Conservation (phyloP, 2,113 vertebrate species). For the Myodes glareolus region DNA sequence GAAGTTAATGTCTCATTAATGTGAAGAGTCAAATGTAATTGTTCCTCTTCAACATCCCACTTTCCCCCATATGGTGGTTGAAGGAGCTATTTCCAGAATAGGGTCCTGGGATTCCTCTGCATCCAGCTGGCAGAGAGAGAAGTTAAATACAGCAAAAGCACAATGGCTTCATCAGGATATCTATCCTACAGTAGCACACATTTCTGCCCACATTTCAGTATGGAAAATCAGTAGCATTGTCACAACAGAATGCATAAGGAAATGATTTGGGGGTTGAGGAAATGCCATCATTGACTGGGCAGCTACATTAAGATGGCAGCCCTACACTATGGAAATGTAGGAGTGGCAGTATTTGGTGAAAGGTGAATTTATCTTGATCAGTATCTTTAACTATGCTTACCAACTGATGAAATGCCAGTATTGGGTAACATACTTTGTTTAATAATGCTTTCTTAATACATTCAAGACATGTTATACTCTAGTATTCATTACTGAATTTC, state of each 20-base stretch:
- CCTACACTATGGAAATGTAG: neutral
- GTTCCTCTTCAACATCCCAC: neutral
- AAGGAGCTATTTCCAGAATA: neutral
- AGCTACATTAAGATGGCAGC: neutral
- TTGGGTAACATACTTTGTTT: neutral
- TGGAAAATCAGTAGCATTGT: neutral
- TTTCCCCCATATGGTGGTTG: neutral
- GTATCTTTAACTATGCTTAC: neutral
- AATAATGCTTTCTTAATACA: neutral
- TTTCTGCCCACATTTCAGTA: constrained; percentile 5
- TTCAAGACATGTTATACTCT: neutral
- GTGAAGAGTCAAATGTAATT: neutral
- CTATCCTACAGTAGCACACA: neutral
- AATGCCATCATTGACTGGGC: neutral
- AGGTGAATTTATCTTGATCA: neutral
- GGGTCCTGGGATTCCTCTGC: neutral
- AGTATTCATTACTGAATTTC: constrained; percentile 49
- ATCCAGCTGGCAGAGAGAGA: neutral
- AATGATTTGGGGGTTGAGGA: neutral
- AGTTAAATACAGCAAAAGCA: neutral
- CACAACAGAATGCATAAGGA: neutral
- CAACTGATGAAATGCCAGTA: neutral
- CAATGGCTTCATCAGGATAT: neutral
- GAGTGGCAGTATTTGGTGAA: neutral
- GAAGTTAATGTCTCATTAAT: constrained; percentile 12